A percentile compares a stretch with the other conserved stretches of the same genome.
phyloP scores from a whole-genome alignment of 1,140 invertebrate species.

The Zaprionus inermis region DNA sequence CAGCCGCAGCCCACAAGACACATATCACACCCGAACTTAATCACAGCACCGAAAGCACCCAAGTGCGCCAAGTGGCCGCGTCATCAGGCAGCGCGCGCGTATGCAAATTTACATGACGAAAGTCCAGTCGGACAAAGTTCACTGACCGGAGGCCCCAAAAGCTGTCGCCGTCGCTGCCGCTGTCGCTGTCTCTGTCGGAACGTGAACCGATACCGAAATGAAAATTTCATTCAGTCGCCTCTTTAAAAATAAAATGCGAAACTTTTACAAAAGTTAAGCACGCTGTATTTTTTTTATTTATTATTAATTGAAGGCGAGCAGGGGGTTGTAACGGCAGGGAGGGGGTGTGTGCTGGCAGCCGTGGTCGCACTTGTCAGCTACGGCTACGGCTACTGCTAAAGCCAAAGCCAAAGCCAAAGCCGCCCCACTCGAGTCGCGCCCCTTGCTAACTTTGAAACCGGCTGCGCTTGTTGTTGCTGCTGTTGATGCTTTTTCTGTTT shows the following conservation, averaged over 20 bases:
- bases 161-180: conserved; percentile 3
- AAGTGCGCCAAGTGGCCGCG: conserved; percentile 46
- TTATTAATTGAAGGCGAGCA: conserved; percentile 57
- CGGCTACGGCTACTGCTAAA: conserved; percentile 15
- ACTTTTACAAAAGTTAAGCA: conserved; percentile 67
- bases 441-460: conserved; percentile 65
- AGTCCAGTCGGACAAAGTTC: conserved; percentile 81
- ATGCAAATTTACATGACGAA: conserved; percentile 73
- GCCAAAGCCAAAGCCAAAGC: conserved; percentile 21
- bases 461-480: conserved; percentile 51
- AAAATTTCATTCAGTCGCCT: conserved; percentile 70
- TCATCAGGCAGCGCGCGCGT: conserved; percentile 53
- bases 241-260: conserved; percentile 75
- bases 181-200: conserved; percentile 12
- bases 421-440: conserved; percentile 49
- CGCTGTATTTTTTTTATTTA: conserved; percentile 19
- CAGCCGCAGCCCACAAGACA: neutral
- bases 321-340: neutral
- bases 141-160: conserved; percentile 55
- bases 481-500: conserved; percentile 47
- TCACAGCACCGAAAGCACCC: conserved; percentile 14
- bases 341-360: conserved; percentile 4
- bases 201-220: conserved; percentile 58
- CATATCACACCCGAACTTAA: conserved; percentile 16
- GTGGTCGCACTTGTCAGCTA: conserved; percentile 46